Evolutionary conservation across 2,113 vertebrate genomes (phyloP).

Genomic region (Felis catus): DNA sequence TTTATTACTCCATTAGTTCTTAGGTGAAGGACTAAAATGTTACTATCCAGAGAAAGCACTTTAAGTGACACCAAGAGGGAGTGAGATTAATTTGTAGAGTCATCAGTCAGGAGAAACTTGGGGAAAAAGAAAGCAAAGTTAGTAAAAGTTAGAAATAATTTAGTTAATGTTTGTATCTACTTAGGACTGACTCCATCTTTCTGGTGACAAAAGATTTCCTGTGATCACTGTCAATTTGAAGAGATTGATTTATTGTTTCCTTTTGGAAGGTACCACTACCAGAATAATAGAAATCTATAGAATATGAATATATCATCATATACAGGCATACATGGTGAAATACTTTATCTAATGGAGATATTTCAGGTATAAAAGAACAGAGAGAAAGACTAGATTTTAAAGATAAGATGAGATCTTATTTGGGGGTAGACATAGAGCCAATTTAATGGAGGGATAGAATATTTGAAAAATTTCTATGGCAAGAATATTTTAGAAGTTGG

Average conservation of each 20-base stretch:
- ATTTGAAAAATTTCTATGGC: background rate
- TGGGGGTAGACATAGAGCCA: background rate
- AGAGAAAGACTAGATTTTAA: background rate
- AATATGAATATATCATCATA: background rate
- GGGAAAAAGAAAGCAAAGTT: background rate
- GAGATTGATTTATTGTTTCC: background rate
- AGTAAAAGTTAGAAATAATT: background rate
- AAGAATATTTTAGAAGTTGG: background rate
- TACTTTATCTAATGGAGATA: background rate
- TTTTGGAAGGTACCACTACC: background rate
- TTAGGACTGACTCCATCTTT: background rate
- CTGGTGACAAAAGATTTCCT: background rate
- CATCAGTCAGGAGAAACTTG: constrained; percentile 3
- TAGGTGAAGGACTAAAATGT: constrained; percentile 30
- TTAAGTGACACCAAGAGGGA: constrained; percentile 33
- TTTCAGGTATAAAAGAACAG: background rate
- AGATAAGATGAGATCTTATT: background rate
- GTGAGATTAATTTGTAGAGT: constrained; percentile 36
- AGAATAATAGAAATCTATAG: background rate
- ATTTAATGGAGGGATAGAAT: background rate
- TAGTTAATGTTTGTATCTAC: constrained; percentile 13
- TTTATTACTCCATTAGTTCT: constrained; percentile 62
- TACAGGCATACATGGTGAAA: background rate
- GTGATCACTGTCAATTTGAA: background rate
- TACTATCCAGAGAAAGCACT: constrained; percentile 27